Evolutionary conservation across 2,113 vertebrate genomes (phyloP).

Genomic region (Apus apus): DNA sequence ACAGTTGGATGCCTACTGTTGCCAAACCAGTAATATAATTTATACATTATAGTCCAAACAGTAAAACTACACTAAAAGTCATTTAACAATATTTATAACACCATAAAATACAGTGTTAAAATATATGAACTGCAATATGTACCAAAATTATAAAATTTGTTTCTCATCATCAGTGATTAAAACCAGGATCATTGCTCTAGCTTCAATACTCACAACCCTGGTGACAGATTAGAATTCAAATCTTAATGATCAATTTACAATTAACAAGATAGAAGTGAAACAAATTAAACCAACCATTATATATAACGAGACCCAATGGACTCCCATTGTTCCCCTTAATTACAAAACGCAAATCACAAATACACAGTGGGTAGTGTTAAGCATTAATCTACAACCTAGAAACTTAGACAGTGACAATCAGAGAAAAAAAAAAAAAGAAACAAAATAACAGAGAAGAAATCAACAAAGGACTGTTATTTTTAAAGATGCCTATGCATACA

Average conservation of each 20-base stretch:
- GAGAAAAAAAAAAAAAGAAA: not conserved
- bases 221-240: constrained; percentile 88
- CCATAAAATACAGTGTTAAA: constrained; percentile 86
- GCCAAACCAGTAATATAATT: constrained; percentile 86
- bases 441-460: constrained; percentile 9
- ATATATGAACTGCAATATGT: constrained; percentile 87
- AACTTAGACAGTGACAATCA: constrained; percentile 69
- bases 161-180: constrained; percentile 87
- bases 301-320: constrained; percentile 82
- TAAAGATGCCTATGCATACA: not conserved
- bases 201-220: constrained; percentile 82
- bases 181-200: constrained; percentile 81
- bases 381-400: constrained; percentile 76
- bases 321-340: constrained; percentile 86
- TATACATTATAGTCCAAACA: constrained; percentile 85
- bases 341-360: constrained; percentile 82
- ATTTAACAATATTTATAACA: constrained; percentile 88
- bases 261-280: constrained; percentile 89
- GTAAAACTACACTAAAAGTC: constrained; percentile 87
- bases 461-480: constrained; percentile 43
- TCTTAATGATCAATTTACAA: constrained; percentile 89
- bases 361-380: constrained; percentile 77
- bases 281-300: constrained; percentile 89
- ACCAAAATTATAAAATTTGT: constrained; percentile 86
- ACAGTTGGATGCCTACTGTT: constrained; percentile 82